Conservation (phyloP, 2,888 invertebrate genomes). For the Philaethria dido region DNA sequence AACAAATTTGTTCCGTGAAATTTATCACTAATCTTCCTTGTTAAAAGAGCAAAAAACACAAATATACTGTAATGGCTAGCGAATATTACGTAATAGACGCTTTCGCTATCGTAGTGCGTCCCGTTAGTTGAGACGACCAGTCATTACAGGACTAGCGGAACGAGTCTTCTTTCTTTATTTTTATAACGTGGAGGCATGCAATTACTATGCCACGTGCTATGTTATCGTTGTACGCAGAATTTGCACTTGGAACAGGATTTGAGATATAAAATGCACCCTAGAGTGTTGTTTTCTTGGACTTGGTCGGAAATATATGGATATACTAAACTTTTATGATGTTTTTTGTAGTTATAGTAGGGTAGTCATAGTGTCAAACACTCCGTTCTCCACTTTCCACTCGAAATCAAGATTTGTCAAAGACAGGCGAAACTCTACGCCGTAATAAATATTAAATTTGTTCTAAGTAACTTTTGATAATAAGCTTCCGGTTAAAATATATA, state of each 20-base stretch:
- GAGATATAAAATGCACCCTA: too few relatives aligned
- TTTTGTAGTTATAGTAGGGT: too few relatives aligned
- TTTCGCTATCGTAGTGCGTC: constrained; percentile 41
- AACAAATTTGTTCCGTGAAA: neutral
- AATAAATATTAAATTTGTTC: too few relatives aligned
- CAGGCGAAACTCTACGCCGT: too few relatives aligned
- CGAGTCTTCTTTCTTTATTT: constrained; percentile 75
- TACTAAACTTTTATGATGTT: too few relatives aligned
- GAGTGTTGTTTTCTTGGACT: too few relatives aligned
- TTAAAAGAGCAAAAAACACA: constrained; percentile 5
- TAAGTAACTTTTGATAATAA: too few relatives aligned
- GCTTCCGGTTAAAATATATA: too few relatives aligned
- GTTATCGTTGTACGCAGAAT: constrained; percentile 52
- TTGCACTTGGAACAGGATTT: neutral
- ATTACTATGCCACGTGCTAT: constrained; percentile 68
- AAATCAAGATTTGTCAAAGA: too few relatives aligned
- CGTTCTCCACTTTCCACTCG: too few relatives aligned
- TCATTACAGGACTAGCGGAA: constrained; percentile 77
- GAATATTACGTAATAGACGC: constrained; percentile 25
- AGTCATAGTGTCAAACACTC: too few relatives aligned
- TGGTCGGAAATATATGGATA: too few relatives aligned
- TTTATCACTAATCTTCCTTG: neutral
- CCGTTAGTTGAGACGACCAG: constrained; percentile 52
- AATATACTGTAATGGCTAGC: constrained; percentile 12
- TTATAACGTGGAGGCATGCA: constrained; percentile 63